Percentiles rank a stretch among this genome's conserved stretches.
Evolutionary conservation across 2,113 vertebrate genomes (phyloP).

Genomic region (Eubucco bourcierii): DNA sequence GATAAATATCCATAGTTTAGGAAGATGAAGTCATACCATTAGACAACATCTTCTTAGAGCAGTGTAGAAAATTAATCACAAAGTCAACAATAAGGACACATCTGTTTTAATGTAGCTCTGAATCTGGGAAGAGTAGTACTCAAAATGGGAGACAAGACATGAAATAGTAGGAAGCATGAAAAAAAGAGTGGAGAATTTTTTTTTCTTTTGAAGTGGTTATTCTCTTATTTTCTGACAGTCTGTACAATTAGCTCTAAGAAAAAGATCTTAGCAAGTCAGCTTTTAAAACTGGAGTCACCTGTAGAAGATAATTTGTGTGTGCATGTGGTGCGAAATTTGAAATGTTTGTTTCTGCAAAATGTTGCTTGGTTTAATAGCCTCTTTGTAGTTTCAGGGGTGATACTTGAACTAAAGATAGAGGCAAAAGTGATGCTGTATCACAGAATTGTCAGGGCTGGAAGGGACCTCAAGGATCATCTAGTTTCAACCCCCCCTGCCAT

Average conservation of each 20-base stretch:
- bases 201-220: background rate
- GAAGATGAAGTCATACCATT: background rate
- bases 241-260: background rate
- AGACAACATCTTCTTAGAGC: background rate
- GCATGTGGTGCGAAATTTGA: slow-evolving; percentile 11
- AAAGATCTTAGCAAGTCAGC: slow-evolving; percentile 1
- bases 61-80: background rate
- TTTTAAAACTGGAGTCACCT: slow-evolving; percentile 11
- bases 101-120: background rate
- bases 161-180: background rate
- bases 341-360: background rate
- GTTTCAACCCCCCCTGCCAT: no score
- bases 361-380: background rate
- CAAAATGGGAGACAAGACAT: background rate
- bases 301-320: background rate
- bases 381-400: background rate
- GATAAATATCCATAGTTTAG: background rate
- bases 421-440: background rate
- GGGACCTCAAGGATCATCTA: no score
- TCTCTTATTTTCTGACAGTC: background rate
- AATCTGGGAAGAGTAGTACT: background rate
- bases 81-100: background rate
- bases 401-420: background rate
- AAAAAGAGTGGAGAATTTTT: background rate
- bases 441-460: no score